phyloP scores from a whole-genome alignment of 2,797 vertebrate species.

The Galago senegalensis region DNA sequence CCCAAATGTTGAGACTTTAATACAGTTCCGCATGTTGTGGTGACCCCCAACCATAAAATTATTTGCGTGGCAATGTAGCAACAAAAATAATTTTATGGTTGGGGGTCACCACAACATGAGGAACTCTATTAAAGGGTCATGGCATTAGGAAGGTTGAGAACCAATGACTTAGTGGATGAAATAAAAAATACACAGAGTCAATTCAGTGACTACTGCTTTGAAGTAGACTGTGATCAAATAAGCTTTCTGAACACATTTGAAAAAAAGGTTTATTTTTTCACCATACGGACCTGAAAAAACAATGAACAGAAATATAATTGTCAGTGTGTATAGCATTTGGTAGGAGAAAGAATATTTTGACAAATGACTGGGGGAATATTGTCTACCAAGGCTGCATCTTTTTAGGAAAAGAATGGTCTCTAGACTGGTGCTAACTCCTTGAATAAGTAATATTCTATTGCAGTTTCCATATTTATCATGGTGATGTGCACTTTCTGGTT shows the following conservation, averaged over 20 bases:
- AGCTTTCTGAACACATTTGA: not conserved
- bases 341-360: not conserved
- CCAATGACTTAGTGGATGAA: not conserved
- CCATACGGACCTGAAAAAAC: not conserved
- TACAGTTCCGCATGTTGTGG: too few species aligned
- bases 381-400: not conserved
- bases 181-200: not conserved
- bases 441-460: not conserved
- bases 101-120: too few species aligned
- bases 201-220: not conserved
- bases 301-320: not conserved
- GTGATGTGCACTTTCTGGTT: not conserved
- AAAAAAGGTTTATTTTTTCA: slow-evolving; percentile 36
- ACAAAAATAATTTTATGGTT: too few species aligned
- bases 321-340: not conserved
- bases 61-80: too few species aligned
- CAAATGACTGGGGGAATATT: not conserved
- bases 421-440: not conserved
- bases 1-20: too few species aligned
- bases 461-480: not conserved
- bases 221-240: not conserved
- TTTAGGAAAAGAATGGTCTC: not conserved
- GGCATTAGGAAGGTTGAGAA: too few species aligned
- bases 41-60: too few species aligned
- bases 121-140: too few species aligned